Base-by-base conservation (phyloP, 2,113 vertebrate genomes). In the Ammodytes dubius region DNA sequence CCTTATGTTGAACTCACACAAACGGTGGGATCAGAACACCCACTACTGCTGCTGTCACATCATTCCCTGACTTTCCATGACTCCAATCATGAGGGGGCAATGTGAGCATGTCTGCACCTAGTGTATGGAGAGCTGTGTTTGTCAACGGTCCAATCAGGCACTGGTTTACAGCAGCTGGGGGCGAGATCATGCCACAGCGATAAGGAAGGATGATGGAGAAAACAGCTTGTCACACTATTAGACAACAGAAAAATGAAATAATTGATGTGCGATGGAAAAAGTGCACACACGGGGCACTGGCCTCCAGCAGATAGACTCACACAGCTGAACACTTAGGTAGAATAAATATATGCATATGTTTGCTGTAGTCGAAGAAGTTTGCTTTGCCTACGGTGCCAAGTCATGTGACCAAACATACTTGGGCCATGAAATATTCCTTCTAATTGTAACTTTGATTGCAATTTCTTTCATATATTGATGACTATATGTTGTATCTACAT, bases 121-220 rank as follows among this genome's bases (percentile, higher is more conserved):
- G 9, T 70, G 64, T 56, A 17, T 9, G 35, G 12, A 54, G 37
- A 43, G 61, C 4, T 5, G 42, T 65, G 37, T 39, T 49, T 86
- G 84, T 91, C 74, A 86, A 53, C 80, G 68, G 82, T 72, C 58
- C 64, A 91, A 90, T 91, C 79, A 92, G 84, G 15, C 14, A 5
- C 43, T 79, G 54, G 35, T 85, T 89, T 79, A 90, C 50, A 74
- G 82, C 37, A 47, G 37, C 56, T 17, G 52, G 46, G 61, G 49
- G 4, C 0, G 3, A 77, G 5, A 80, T 72, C 54, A 40, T 19
- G 52, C 2, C 7, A 0, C 5, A 0, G 7, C 79, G 83, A 88
- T 87, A 77, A 83, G 40, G 74, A 54, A 4, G 47, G 49, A 60
- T 2, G 49, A 27, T 27, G 56, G 53, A 37, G 14, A 40, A 7